Conservation (phyloP, 1,140 invertebrate species). For the Drosophila sp. region DNA sequence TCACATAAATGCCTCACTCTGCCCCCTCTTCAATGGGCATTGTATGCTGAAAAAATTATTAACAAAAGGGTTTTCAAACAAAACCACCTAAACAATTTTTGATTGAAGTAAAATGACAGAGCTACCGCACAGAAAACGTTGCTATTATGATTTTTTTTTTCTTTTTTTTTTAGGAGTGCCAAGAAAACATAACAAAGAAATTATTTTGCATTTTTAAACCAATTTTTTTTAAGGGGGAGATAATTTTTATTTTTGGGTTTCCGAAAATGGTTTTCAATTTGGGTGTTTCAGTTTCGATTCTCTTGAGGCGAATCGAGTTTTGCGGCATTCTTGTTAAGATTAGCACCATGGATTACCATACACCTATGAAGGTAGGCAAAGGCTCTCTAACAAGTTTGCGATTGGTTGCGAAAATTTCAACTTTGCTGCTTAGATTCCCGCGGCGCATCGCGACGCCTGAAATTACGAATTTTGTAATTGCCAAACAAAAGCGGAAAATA, state of each 20-base stretch:
- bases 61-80: constrained; percentile 46
- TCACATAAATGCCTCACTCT: constrained; percentile 44
- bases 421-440: constrained; percentile 49
- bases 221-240: constrained; percentile 35
- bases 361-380: constrained; percentile 2
- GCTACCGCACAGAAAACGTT: constrained; percentile 43
- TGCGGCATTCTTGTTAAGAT: constrained; percentile 53
- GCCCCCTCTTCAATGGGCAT: constrained; percentile 52
- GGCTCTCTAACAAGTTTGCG: constrained; percentile 16
- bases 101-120: constrained; percentile 32
- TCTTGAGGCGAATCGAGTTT: constrained; percentile 30
- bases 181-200: constrained; percentile 6
- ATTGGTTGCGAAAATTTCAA: constrained; percentile 45
- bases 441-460: constrained; percentile 56
- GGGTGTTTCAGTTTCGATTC: constrained; percentile 32
- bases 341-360: constrained; percentile 48
- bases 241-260: constrained; percentile 27
- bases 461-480: constrained; percentile 67
- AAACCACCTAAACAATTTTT: constrained; percentile 13
- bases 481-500: constrained; percentile 57
- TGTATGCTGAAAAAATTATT: constrained; percentile 52
- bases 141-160: not conserved
- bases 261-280: not conserved
- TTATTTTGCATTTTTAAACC: constrained; percentile 18
- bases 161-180: constrained; percentile 41